A percentile compares a stretch with the other conserved stretches of the same genome.
Evolutionary conservation across 30 jellyfish, hydroid and myxozoan genomes (phyloP).

Genomic region (Cassiopea xamachana): DNA sequence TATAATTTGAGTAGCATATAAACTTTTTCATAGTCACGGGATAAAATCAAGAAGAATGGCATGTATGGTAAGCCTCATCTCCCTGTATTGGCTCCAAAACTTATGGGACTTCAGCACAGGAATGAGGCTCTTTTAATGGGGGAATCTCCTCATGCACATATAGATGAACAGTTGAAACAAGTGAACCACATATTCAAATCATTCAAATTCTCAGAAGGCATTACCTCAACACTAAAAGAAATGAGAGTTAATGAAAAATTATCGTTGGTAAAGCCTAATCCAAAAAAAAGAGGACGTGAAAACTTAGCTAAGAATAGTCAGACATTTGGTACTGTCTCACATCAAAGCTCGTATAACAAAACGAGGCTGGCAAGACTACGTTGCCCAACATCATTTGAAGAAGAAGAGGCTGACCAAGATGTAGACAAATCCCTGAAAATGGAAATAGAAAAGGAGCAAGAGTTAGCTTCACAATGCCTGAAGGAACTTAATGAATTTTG

Average conservation of each 20-base stretch:
- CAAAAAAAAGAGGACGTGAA: constrained; percentile 22
- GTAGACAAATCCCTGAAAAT: constrained; percentile 1
- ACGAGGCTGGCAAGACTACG: constrained; percentile 19
- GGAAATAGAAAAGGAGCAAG: constrained; percentile 57
- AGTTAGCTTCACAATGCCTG: constrained; percentile 55
- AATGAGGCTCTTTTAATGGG: constrained; percentile 92
- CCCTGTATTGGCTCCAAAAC: constrained; percentile 79
- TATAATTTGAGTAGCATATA: too few relatives aligned
- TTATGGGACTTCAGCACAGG: constrained; percentile 83
- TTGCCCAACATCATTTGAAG: background rate
- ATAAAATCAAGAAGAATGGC: constrained; percentile 40
- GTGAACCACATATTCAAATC: constrained; percentile 41
- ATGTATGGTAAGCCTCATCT: constrained; percentile 18
- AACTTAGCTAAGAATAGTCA: constrained; percentile 3
- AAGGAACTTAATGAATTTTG: constrained; percentile 68
- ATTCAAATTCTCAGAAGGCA: constrained; percentile 34
- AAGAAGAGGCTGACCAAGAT: background rate
- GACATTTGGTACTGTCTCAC: background rate
- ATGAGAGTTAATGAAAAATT: constrained; percentile 48
- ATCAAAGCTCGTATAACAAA: constrained; percentile 30
- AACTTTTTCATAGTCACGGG: constrained; percentile 1
- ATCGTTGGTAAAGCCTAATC: constrained; percentile 26
- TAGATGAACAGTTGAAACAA: constrained; percentile 48
- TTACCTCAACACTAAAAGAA: constrained; percentile 55
- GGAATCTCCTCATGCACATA: constrained; percentile 34